Base-by-base conservation (phyloP, 2,888 invertebrate species). In the Melangyna quadrimaculata region DNA sequence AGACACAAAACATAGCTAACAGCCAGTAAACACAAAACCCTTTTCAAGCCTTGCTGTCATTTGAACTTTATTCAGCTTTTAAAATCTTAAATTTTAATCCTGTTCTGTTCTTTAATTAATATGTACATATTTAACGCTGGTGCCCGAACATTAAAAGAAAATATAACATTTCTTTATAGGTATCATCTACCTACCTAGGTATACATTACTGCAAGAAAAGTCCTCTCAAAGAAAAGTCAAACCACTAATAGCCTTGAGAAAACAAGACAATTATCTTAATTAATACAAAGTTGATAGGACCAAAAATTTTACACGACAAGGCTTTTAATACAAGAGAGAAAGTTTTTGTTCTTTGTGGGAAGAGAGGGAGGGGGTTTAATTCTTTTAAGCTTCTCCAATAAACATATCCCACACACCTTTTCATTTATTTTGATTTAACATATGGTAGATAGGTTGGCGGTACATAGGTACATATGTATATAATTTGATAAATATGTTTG, bases 261-360 rank as follows among this genome's bases (percentile, higher is more conserved):
- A 9, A 32, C 48, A 67, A 48, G 45, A 67, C 48, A 45, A 67
- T 67, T 67, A 67, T 67, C 48, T 67, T 67, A 67, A 67, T 67
- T 48, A 67, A 48, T 22, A 48, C 24, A 24, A 65, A 45, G 19
- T n/a, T 48, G 12, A 45, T 48, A 22, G 14, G 29, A 27, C 32
- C 0, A 17, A 45, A 45, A n/a, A n/a, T n/a, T 45, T 40, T 40
- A 61, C 65, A 65, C 29, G 19, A 29, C 48, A 67, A 65, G n/a
- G 45, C 65, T 48, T 65, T 65, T 27, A n/a, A n/a, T n/a, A 43
- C 2, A 27, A 3, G 35, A 67, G 10, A 51, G n/a, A 48, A 51
- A 51, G 10, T 35, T 51, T 51, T 9, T 32, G 2, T 27, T 53
- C n/a, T n/a, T n/a, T n/a, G n/a, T n/a, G n/a, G n/a, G n/a, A n/a